Base-by-base conservation (phyloP, 2,888 invertebrate species). In the Creontiades dilutus region DNA sequence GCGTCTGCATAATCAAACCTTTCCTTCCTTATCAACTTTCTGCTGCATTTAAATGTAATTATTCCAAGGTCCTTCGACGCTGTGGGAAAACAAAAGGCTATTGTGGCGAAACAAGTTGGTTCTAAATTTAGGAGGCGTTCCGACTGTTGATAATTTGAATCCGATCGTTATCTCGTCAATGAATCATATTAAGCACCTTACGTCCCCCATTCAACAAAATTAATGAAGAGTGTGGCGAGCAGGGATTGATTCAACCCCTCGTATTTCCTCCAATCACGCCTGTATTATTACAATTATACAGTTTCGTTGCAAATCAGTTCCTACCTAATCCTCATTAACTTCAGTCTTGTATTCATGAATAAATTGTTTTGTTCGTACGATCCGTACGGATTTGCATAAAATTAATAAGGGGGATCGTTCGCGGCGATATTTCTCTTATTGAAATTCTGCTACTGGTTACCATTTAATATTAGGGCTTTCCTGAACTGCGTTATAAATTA, bases 81-180 rank as follows among this genome's bases (percentile, higher is more conserved):
- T 78, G n/a, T 78, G 46, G 46, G 78, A 28, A 16, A 46, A 46
- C 28, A 37, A 47, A 46, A 28, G 46, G 68, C 23, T 23, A 68
- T 68, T 68, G 68, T 68, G 68, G 11, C n/a, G 23, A 23, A 68
- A 68, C 68, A 68, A 57, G 57, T 57, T 57, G 23, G 19, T 61
- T 61, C 61, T 61, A 61, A 61, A 61, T 61, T 61, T 61, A 61
- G 61, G n/a, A 61, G 61, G 61, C 61, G 52, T n/a, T 57, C 57
- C 57, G 57, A 23, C 68, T 68, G 23, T 68, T 68, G 23, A 68
- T 68, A 68, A 68, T 68, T 68, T 23, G 23, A 61, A 61, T 61
- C 61, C 19, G 68, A 68, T 68, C 19, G 68, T 68, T 68, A 68
- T 68, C 68, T 19, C 27, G 68, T 19, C 68, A 68, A 68, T 68